These are phyloP conservation scores for Bacillus rossius DNA, from an alignment of 1,140 invertebrate species.

Conservation along the genomic window DNA sequence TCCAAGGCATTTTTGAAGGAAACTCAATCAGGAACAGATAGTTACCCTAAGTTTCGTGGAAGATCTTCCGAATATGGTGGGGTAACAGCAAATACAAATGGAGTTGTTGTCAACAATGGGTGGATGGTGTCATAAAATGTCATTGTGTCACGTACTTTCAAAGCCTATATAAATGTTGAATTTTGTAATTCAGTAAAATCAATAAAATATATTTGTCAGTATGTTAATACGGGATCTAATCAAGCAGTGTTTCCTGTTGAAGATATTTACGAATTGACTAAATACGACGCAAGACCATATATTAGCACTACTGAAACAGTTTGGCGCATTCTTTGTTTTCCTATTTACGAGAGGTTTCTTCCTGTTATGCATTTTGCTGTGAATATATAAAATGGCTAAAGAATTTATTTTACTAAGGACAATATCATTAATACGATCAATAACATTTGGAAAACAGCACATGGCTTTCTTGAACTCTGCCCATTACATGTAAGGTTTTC, in stretches of 20 bases:
- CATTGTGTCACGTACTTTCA: too few relatives aligned
- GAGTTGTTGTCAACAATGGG: too few relatives aligned
- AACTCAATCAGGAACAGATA: not conserved
- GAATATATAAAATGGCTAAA: constrained; percentile 34
- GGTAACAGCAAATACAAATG: too few relatives aligned
- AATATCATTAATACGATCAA: constrained; percentile 14
- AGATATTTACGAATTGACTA: constrained; percentile 35
- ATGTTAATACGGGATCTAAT: constrained; percentile 16
- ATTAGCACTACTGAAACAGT: constrained; percentile 37
- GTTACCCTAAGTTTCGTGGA: not conserved
- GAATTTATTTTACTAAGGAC: constrained; percentile 25
- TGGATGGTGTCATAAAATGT: too few relatives aligned
- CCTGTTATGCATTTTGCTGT: constrained; percentile 34
- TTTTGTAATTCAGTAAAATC: too few relatives aligned
- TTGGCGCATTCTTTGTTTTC: constrained; percentile 38
- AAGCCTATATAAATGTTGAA: too few relatives aligned
- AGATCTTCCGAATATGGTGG: too few relatives aligned
- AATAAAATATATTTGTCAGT: too few relatives aligned
- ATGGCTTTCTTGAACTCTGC: too few relatives aligned
- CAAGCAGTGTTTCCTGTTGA: constrained; percentile 24
- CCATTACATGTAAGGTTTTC: too few relatives aligned
- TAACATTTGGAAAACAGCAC: too few relatives aligned
- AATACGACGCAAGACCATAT: constrained; percentile 35
- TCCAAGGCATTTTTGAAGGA: constrained; percentile 5
- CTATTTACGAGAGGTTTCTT: constrained; percentile 36